These are phyloP conservation scores for Nephrotoma appendiculata DNA, from an alignment of 2,888 invertebrate genomes.

Conservation along the genomic window DNA sequence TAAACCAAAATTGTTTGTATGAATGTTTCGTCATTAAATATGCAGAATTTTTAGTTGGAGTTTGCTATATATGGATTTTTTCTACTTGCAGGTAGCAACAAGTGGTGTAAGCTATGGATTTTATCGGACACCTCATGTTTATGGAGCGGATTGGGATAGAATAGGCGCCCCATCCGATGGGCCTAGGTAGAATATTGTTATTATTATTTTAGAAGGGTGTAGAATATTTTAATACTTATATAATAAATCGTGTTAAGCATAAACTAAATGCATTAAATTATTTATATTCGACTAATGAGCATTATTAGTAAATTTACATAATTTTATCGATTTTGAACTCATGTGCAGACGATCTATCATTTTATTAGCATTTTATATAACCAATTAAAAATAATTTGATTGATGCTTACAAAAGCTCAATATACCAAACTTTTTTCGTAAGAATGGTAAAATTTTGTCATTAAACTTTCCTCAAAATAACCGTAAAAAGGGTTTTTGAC, in stretches of 20 bases:
- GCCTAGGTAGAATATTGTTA: neutral
- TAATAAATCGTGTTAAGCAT: neutral
- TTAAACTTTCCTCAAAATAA: neutral
- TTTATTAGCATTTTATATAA: neutral
- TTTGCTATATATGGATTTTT: neutral
- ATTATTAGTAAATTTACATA: neutral
- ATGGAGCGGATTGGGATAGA: neutral
- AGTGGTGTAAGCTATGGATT: constrained; percentile 63
- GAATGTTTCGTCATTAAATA: neutral
- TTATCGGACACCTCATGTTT: constrained; percentile 39
- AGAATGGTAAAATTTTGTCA: neutral
- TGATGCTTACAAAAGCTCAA: neutral
- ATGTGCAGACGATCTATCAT: neutral
- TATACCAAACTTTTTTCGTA: neutral
- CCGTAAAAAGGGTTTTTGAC: neutral
- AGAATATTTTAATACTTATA: neutral
- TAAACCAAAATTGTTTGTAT: neutral
- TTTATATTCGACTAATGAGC: neutral
- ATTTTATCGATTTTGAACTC: neutral
- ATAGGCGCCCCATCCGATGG: neutral
- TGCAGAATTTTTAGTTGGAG: neutral
- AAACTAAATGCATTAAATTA: neutral
- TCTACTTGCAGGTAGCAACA: constrained; percentile 42
- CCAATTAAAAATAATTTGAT: neutral
- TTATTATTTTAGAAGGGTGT: neutral